Conservation (phyloP, 2,888 invertebrate genomes). For the Sisyra terminalis region DNA sequence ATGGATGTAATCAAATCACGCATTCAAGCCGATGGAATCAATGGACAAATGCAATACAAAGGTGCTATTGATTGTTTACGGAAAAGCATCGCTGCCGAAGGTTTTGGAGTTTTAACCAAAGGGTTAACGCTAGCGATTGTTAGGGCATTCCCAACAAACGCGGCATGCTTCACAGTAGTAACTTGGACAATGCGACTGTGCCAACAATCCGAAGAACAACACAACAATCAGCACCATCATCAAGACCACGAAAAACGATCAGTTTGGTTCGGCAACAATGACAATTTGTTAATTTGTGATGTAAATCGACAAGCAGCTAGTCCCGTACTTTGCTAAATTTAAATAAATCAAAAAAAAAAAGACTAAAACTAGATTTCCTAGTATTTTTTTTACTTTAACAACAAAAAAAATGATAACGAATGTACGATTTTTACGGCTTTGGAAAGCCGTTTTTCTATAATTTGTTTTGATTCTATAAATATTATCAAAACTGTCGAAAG, state of each 20-base stretch:
- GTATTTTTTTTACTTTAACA: no score
- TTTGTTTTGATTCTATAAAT: no score
- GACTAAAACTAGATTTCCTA: no score
- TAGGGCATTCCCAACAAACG: conserved; percentile 86
- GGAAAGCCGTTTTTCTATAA: no score
- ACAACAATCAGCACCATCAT: background rate
- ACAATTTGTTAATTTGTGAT: no score
- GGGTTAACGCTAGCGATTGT: conserved; percentile 65
- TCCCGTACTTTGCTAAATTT: no score
- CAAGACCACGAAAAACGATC: background rate
- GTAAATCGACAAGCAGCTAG: no score
- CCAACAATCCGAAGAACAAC: background rate
- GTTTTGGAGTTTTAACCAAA: conserved; percentile 50
- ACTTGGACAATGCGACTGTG: conserved; percentile 51
- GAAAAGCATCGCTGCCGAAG: conserved; percentile 52
- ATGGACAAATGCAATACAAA: conserved; percentile 35
- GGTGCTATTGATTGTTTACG: conserved; percentile 58
- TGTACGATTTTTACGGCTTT: no score
- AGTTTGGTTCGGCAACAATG: background rate
- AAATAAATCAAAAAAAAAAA: no score
- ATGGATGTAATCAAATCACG: conserved; percentile 82
- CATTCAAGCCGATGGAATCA: conserved; percentile 54
- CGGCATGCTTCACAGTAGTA: conserved; percentile 79
- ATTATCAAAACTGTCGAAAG: no score
- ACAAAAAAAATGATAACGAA: no score